These are phyloP conservation scores for Antidorcas marsupialis DNA, from an alignment of 2,113 vertebrate species.

Conservation along the genomic window DNA sequence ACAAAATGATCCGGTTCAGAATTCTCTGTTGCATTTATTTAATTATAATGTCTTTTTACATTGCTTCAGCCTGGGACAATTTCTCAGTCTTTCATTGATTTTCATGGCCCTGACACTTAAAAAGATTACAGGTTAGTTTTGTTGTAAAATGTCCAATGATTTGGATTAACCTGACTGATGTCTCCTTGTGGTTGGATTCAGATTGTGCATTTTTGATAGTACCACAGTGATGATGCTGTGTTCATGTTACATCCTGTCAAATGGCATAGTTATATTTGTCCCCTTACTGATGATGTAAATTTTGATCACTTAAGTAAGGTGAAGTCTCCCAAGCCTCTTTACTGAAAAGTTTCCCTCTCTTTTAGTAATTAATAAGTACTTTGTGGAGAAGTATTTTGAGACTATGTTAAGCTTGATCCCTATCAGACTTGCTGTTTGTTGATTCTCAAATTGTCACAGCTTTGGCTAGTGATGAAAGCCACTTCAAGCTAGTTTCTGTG, in stretches of 20 bases:
- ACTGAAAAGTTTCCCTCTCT: neutral
- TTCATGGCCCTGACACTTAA: neutral
- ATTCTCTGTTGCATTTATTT: constrained; percentile 23
- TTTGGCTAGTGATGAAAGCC: neutral
- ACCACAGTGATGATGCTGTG: neutral
- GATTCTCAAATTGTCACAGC: neutral
- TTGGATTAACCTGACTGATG: neutral
- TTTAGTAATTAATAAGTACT: neutral
- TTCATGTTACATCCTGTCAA: neutral
- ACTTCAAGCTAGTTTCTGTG: neutral
- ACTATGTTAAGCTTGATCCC: neutral
- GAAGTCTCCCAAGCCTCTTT: neutral
- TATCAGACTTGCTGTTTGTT: neutral
- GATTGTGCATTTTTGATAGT: neutral
- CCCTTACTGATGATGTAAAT: neutral
- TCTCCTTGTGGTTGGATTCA: neutral
- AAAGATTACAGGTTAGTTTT: constrained; percentile 6
- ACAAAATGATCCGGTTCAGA: neutral
- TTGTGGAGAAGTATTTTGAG: neutral
- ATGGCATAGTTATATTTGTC: neutral
- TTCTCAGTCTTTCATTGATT: neutral
- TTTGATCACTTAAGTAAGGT: constrained; percentile 1
- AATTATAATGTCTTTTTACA: neutral
- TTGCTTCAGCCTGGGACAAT: neutral
- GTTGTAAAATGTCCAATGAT: constrained; percentile 1